phyloP scores from a whole-genome alignment of 2,888 invertebrate genomes.

The Odontocolon sp. region DNA sequence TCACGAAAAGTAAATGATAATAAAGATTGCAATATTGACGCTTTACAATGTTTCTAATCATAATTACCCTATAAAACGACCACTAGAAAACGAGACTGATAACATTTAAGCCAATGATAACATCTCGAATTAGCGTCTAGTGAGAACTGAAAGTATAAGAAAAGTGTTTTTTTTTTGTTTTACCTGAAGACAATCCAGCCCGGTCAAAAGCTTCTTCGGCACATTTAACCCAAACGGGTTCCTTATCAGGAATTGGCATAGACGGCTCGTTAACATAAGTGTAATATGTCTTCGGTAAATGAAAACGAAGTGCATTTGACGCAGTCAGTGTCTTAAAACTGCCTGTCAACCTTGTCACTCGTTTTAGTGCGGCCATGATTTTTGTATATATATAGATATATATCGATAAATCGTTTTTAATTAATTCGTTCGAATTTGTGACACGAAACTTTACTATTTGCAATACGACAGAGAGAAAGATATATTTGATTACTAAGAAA shows the following conservation, averaged over 20 bases:
- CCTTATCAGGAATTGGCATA: constrained; percentile 88
- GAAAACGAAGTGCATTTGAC: constrained; percentile 64
- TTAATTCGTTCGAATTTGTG: background rate
- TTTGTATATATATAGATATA: background rate
- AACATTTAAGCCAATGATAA: background rate
- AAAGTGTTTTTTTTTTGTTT: too few species aligned
- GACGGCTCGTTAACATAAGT: constrained; percentile 91
- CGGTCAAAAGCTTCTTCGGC: constrained; percentile 90
- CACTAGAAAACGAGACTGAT: background rate
- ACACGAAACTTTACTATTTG: too few species aligned
- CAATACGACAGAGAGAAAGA: too few species aligned
- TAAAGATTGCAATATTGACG: too few species aligned
- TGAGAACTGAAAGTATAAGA: background rate
- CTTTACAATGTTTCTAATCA: too few species aligned
- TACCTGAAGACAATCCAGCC: constrained; percentile 89
- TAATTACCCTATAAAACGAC: too few species aligned
- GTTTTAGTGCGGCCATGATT: constrained; percentile 74
- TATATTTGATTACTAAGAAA: background rate
- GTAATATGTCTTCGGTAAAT: constrained; percentile 84
- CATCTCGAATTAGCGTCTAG: too few species aligned
- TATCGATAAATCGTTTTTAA: background rate
- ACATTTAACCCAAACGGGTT: constrained; percentile 86
- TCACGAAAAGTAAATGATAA: too few species aligned
- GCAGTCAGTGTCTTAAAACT: constrained; percentile 66
- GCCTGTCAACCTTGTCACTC: constrained; percentile 70